Evolutionary conservation across 1,140 invertebrate genomes (phyloP).

Genomic region (Tigriopus japonicus): DNA sequence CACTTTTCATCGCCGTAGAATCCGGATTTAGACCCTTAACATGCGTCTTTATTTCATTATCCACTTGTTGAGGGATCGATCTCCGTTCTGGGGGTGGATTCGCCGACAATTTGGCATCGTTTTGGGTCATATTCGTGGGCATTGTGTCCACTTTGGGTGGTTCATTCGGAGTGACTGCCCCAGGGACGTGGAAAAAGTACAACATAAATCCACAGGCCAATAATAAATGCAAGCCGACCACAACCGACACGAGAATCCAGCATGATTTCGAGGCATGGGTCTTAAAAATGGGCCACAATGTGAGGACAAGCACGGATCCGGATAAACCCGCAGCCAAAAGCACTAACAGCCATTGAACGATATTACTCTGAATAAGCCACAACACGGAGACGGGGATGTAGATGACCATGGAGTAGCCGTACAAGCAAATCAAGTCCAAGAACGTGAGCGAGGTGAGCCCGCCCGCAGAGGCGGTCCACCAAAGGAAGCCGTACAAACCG

Average conservation of each 20-base stretch:
- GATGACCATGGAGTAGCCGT: constrained; percentile 83
- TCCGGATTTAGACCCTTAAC: too few species aligned
- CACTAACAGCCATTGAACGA: constrained; percentile 72
- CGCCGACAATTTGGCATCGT: too few species aligned
- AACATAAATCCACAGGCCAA: constrained; percentile 62
- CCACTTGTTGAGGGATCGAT: too few species aligned
- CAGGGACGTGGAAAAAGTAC: constrained; percentile 23
- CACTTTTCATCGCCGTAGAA: too few species aligned
- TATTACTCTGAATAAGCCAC: constrained; percentile 32
- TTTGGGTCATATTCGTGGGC: too few species aligned
- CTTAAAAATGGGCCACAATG: constrained; percentile 54
- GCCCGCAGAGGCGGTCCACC: constrained; percentile 49
- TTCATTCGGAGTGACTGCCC: too few species aligned
- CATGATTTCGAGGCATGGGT: constrained; percentile 32
- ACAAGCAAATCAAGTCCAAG: constrained; percentile 47
- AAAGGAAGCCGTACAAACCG: constrained; percentile 57
- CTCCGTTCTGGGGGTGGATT: too few species aligned
- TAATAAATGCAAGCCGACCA: constrained; percentile 51
- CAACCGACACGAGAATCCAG: constrained; percentile 43
- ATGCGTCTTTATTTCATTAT: too few species aligned
- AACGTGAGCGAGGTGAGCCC: constrained; percentile 18
- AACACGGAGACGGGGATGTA: constrained; percentile 72
- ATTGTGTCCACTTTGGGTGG: too few species aligned
- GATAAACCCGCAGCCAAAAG: constrained; percentile 55
- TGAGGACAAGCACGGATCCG: constrained; percentile 59